Conservation (phyloP, 1,140 invertebrate genomes). For the Tenebrio molitor region DNA sequence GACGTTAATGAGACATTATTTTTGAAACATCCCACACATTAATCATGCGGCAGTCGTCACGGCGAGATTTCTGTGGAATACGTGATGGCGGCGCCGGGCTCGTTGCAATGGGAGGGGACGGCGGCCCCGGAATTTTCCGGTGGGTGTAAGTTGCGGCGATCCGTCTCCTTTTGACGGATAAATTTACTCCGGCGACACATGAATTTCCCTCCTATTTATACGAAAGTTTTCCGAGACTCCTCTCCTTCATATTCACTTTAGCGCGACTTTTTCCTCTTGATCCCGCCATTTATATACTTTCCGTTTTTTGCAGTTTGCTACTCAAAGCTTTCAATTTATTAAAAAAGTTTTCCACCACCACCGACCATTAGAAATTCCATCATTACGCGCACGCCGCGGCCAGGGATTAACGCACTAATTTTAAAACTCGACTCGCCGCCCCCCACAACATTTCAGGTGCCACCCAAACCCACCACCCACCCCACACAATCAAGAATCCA, state of each 20-base stretch:
- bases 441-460: neutral
- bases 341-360: conserved; percentile 36
- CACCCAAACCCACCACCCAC: too few relatives aligned
- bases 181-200: conserved; percentile 47
- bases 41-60: conserved; percentile 55
- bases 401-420: conserved; percentile 14
- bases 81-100: neutral
- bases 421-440: neutral
- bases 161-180: conserved; percentile 50
- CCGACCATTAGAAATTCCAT: conserved; percentile 38
- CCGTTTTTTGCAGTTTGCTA: conserved; percentile 39
- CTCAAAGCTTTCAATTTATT: conserved; percentile 43
- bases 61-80: conserved; percentile 40
- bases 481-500: too few relatives aligned
- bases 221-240: conserved; percentile 20
- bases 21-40: conserved; percentile 60
- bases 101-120: too few relatives aligned
- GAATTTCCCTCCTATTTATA: conserved; percentile 41
- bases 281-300: conserved; percentile 42
- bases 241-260: conserved; percentile 44
- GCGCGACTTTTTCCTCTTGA: conserved; percentile 42
- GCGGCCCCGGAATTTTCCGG: conserved; percentile 12
- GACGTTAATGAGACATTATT: conserved; percentile 64
- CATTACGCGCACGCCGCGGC: conserved; percentile 21
- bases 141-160: conserved; percentile 46